phyloP scores from a whole-genome alignment of 2,113 vertebrate genomes.

The Campylomormyrus numenius region DNA sequence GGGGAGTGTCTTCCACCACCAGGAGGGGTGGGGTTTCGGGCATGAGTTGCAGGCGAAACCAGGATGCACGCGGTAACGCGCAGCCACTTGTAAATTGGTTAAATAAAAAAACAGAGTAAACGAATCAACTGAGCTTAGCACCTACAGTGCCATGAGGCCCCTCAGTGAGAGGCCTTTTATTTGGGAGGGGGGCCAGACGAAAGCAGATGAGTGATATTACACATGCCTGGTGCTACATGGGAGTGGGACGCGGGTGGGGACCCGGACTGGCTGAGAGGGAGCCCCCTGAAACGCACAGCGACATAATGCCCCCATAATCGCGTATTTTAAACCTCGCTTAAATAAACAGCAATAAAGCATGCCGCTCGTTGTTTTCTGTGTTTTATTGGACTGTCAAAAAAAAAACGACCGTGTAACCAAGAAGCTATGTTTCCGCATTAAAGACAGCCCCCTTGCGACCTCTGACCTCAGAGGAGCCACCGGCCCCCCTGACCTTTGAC shows the following conservation, averaged over 20 bases:
- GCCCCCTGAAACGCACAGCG: not conserved
- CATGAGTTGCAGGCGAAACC: conserved; percentile 24
- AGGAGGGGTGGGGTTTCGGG: conserved; percentile 23
- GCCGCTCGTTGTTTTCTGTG: not conserved
- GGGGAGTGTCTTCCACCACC: conserved; percentile 19
- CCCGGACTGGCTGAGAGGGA: too few species aligned
- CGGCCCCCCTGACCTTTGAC: not conserved
- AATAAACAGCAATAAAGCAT: not conserved
- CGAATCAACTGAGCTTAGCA: conserved; percentile 39
- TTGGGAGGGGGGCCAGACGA: not conserved
- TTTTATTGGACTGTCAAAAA: not conserved
- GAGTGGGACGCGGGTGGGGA: not conserved
- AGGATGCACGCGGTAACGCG: not conserved
- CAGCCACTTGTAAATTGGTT: conserved; percentile 51
- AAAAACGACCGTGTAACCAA: not conserved
- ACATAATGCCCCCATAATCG: not conserved
- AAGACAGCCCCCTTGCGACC: not conserved
- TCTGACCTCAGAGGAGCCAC: not conserved
- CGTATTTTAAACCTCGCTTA: not conserved
- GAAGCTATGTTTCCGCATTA: conserved; percentile 2
- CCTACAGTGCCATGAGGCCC: conserved; percentile 14
- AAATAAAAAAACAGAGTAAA: conserved; percentile 49
- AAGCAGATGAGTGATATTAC: conserved; percentile 30
- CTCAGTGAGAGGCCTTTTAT: conserved; percentile 15
- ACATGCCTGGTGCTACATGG: not conserved